These are phyloP conservation scores for Papilio demoleus DNA, from an alignment of 2,888 invertebrate species.

Conservation along the genomic window DNA sequence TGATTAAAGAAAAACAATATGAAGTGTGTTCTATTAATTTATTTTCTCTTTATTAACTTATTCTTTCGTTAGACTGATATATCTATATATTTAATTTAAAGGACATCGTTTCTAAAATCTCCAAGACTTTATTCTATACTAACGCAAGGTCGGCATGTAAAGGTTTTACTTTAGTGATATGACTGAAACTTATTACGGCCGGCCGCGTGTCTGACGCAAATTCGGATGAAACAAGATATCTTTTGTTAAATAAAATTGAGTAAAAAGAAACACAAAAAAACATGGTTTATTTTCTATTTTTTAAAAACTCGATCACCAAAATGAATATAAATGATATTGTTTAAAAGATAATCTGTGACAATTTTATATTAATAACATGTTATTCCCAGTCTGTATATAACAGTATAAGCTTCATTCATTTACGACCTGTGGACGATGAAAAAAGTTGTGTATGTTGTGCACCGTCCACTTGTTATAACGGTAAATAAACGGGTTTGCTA, in stretches of 20 bases:
- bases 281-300: background rate
- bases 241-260: background rate
- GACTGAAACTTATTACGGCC: too few species aligned
- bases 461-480: conserved; percentile 39
- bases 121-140: too few species aligned
- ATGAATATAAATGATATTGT: background rate
- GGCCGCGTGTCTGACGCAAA: too few species aligned
- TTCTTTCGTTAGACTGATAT: too few species aligned
- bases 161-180: too few species aligned
- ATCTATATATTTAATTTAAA: too few species aligned
- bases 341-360: conserved; percentile 25
- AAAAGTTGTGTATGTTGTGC: conserved; percentile 36
- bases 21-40: too few species aligned
- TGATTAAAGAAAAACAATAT: too few species aligned
- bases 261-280: background rate
- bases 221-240: too few species aligned
- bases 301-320: background rate
- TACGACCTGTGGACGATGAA: conserved; percentile 32
- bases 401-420: conserved; percentile 39
- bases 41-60: too few species aligned
- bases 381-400: conserved; percentile 33
- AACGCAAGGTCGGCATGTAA: too few species aligned
- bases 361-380: conserved; percentile 33
- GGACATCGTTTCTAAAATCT: too few species aligned
- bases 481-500: conserved; percentile 35